Evolutionary conservation across 2,113 vertebrate species (phyloP).

Genomic region (Dascyllus trimaculatus): DNA sequence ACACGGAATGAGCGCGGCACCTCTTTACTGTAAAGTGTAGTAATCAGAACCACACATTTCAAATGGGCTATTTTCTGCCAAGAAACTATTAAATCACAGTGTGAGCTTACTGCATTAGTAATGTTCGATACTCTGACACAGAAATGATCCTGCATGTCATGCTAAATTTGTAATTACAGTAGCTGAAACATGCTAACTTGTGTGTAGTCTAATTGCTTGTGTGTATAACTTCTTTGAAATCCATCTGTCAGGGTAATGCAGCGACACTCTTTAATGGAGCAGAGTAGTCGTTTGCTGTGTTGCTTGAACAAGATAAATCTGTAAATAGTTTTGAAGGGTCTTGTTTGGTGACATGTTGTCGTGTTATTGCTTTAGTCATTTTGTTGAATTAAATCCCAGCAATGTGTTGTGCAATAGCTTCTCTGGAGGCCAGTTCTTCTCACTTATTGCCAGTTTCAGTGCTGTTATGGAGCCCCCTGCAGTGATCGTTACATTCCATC

Average conservation of each 20-base stretch:
- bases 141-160: not conserved
- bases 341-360: slow-evolving; percentile 33
- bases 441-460: slow-evolving; percentile 34
- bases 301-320: not conserved
- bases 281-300: no score
- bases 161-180: slow-evolving; percentile 7
- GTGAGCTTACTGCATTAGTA: slow-evolving; percentile 24
- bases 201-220: not conserved
- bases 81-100: slow-evolving; percentile 39
- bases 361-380: slow-evolving; percentile 58
- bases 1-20: slow-evolving; percentile 4
- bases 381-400: slow-evolving; percentile 25
- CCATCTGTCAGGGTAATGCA: not conserved
- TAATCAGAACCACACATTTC: slow-evolving; percentile 32
- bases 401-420: slow-evolving; percentile 50
- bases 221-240: not conserved
- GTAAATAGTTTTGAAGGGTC: not conserved
- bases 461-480: slow-evolving; percentile 55
- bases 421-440: slow-evolving; percentile 25
- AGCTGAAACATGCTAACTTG: not conserved
- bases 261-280: not conserved
- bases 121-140: not conserved
- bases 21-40: slow-evolving; percentile 12
- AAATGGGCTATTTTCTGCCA: slow-evolving; percentile 37
- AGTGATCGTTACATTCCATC: slow-evolving; percentile 66